A percentile compares a stretch with the other conserved stretches of the same genome.
phyloP scores from a whole-genome alignment of 2,797 vertebrate genomes.

The Diglossa cyanea region DNA sequence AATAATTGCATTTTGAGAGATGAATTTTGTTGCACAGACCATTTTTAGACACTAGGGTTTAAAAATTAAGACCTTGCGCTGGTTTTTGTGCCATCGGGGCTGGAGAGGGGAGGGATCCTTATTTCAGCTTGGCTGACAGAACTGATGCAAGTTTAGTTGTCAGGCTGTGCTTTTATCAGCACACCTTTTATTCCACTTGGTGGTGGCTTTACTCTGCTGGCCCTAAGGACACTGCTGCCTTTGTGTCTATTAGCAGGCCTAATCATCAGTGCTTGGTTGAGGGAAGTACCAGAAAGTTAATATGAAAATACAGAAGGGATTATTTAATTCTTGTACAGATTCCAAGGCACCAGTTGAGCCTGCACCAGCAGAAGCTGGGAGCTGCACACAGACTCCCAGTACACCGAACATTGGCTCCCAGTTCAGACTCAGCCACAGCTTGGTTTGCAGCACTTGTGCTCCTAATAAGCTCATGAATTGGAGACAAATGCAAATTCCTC shows the following conservation, averaged over 20 bases:
- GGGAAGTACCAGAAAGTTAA: slow-evolving; percentile 34
- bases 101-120: neutral
- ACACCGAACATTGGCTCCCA: neutral
- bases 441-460: neutral
- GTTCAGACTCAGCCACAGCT: neutral
- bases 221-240: slow-evolving; percentile 7
- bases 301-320: neutral
- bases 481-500: neutral
- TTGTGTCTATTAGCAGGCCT: neutral
- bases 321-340: slow-evolving; percentile 6
- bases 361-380: neutral
- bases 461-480: neutral
- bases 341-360: neutral
- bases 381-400: neutral
- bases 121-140: neutral
- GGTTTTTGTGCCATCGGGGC: neutral
- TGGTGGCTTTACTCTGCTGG: slow-evolving; percentile 17
- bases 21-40: neutral
- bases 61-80: neutral
- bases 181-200: neutral
- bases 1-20: neutral
- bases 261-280: slow-evolving; percentile 24
- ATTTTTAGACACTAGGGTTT: neutral
- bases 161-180: slow-evolving; percentile 33
- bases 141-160: neutral